Evolutionary conservation across 2,888 invertebrate genomes (phyloP), one percentile per base, ranked within the genome.

Genomic region (Agelastica alni): DNA sequence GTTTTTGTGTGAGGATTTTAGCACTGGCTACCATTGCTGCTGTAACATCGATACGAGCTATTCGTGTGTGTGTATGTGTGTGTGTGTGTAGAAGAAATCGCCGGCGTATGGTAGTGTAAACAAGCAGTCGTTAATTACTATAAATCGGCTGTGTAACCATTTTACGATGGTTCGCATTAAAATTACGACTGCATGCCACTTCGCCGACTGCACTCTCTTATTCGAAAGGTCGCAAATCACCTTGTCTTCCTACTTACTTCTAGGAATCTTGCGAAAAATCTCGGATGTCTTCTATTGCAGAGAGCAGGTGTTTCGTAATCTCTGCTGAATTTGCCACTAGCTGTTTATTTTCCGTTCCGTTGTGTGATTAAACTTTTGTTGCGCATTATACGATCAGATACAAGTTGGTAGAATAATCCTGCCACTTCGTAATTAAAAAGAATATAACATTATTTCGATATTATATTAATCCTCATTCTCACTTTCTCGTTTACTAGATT

Each of bases 131-230:
- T 68, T 70, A 70, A 69, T 70, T 70, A 70, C 65, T 64, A 66
- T 57, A 67, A 69, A 69, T 67, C 66, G 69, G 65, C 63, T 68
- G 63, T 63, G 60, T 64, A 48, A 58, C 61, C 59, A 60, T 63
- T 70, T 70, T 69, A 71, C 67, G 69, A 70, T 67, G 67, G 62
- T 62, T 62, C 67, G 67, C 65, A 66, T 70, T 67, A 68, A 67
- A 62, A 61, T 70, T 68, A 70, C 68, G 69, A 70, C 68, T 62
- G 60, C 59, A 70, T 62, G 67, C 65, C 60, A 60, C 61, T 65
- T 64, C 62, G 63, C 48, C 59, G 60, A 55, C 54, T 49, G 48
- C 54, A 52, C 32, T 22, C 42, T 41, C 49, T 41, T 41, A 12
- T 31, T 48, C 47, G 37, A 20, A 41, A 9, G 48, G 32, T 22